Evolutionary conservation across 1,140 invertebrate species (phyloP).

Genomic region (Diorhabda elongata): DNA sequence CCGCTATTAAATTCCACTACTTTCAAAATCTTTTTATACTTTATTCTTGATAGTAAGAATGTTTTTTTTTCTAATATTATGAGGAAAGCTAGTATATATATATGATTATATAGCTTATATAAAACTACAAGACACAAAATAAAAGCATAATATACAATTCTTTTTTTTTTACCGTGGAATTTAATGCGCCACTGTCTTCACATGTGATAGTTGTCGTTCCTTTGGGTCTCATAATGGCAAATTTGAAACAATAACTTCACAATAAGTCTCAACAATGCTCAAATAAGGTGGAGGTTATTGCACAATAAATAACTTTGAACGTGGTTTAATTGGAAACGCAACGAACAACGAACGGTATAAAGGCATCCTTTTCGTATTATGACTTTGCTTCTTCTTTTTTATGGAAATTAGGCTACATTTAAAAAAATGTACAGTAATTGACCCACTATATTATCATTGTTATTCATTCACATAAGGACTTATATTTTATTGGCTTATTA

Average conservation of each 20-base stretch:
- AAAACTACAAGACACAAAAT: too few relatives aligned
- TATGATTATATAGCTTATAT: too few relatives aligned
- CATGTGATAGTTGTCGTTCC: not conserved
- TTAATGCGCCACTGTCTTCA: not conserved
- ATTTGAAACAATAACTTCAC: slow-evolving; percentile 2
- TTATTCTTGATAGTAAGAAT: too few relatives aligned
- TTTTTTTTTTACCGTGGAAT: too few relatives aligned
- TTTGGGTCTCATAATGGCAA: not conserved
- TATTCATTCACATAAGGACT: not conserved
- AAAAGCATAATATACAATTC: too few relatives aligned
- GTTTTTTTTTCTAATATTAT: too few relatives aligned
- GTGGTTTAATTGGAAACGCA: not conserved
- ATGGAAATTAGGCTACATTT: not conserved
- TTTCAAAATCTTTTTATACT: too few relatives aligned
- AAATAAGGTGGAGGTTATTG: not conserved
- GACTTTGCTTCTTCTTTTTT: not conserved
- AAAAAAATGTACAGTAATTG: not conserved
- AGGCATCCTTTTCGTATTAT: not conserved
- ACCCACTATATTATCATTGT: not conserved
- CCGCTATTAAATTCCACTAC: too few relatives aligned
- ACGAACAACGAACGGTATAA: not conserved
- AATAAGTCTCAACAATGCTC: not conserved
- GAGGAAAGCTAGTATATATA: too few relatives aligned
- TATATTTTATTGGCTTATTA: too few relatives aligned
- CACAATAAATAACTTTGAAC: slow-evolving; percentile 1